Conservation (phyloP, 2,888 invertebrate genomes). For the Gisinianus flammeolus region DNA sequence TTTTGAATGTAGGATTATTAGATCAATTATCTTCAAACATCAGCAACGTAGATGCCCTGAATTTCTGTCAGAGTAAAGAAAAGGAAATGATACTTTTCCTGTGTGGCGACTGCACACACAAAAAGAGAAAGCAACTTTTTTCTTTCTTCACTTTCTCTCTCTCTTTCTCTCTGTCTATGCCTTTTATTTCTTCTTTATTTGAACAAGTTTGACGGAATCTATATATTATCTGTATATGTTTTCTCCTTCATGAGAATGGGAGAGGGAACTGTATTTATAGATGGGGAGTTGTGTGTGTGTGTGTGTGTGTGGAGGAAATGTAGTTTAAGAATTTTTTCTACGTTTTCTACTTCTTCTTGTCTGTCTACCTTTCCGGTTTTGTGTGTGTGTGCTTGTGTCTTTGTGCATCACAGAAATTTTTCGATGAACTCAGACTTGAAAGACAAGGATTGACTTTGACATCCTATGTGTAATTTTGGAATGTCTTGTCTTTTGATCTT, state of each 20-base stretch:
- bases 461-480: constrained; percentile 17
- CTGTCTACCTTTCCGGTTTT: background rate
- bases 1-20: too few relatives aligned
- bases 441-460: constrained; percentile 23
- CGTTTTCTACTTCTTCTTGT: background rate
- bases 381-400: too few relatives aligned
- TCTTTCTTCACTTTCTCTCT: background rate
- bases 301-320: background rate
- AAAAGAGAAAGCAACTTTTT: constrained; percentile 5
- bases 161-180: background rate
- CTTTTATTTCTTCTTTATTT: background rate
- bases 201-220: background rate
- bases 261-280: too few relatives aligned
- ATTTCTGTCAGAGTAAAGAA: constrained; percentile 1
- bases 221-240: background rate
- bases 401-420: background rate
- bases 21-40: too few relatives aligned
- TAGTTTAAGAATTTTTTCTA: background rate
- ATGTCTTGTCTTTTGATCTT: constrained; percentile 16
- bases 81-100: constrained; percentile 12
- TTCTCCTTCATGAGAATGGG: too few relatives aligned
- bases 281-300: constrained; percentile 8
- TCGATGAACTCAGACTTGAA: background rate
- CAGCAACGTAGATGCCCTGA: too few relatives aligned
- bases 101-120: background rate